Evolutionary conservation across 2,888 invertebrate species (phyloP), one percentile per base, ranked within the genome.

Genomic region (Acanthopleura granulata): DNA sequence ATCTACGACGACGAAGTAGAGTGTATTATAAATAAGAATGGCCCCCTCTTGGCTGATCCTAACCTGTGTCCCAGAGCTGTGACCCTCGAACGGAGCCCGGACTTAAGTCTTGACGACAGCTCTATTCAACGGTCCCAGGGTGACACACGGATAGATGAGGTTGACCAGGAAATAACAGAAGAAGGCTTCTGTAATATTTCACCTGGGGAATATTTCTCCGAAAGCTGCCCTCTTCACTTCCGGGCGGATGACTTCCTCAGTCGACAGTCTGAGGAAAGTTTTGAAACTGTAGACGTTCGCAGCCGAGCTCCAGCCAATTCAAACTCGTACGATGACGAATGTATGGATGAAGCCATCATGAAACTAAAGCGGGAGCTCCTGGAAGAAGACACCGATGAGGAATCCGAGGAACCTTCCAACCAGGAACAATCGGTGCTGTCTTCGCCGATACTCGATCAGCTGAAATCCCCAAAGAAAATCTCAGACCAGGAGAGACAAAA

Each of bases 91-190:
- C 18, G 57, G n/a, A 57, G 22, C 12, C 22, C 66, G 1, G 66
- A 66, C 4, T 12, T 66, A 16, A 15, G 25, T 22, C 16, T 27
- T 16, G 25, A 27, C 29, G 66, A 27, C 15, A 16, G 15, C 16
- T 25, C 29, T 25, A 18, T 15, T 16, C 66, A 27, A 27, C 57
- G 57, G 22, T 66, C 66, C 22, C 3, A 22, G 6, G 66, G 27
- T 18, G 66, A 66, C 29, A 66, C 66, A 16, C 1, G 66, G 6
- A 66, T 66, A 27, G 66, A 66, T 27, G 66, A 66, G 66, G 27
- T 66, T 3, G 66, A 16, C 27, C 18, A 1, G 22, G 66, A 66
- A 27, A 1, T n/a, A 12, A 22, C 18, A 57, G 22, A 27, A 27
- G 66, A 66, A 16, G 29, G 29, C 25, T 22, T 16, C 18, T 22